Evolutionary conservation across 2,113 vertebrate genomes (phyloP), one percentile per base, ranked within the genome.

Genomic region (Turnix velox): DNA sequence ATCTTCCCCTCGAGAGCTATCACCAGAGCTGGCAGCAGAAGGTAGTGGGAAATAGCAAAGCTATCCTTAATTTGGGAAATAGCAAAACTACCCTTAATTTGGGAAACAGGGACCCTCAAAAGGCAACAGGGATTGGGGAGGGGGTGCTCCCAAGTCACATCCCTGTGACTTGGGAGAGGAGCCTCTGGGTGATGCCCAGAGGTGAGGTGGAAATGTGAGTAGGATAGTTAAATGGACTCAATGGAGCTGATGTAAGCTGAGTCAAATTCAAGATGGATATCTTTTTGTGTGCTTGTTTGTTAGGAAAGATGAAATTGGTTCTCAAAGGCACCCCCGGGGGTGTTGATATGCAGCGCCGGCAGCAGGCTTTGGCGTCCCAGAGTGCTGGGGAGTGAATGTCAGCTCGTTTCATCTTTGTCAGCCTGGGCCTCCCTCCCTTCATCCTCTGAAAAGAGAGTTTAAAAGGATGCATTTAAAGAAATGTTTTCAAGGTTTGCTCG

Each of bases 321-420:
- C 72, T n/a, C 49, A 39, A 55, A 92, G 90, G 33, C 71, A 31
- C 62, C 69, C 27, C 0, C 6, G 51, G 88, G 54, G 85, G 6
- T 7, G 72, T 77, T 46, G 84, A 18, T 83, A 17, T 18, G 63
- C 89, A 24, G 88, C 51, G 83, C 72, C 59, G 43, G 84, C 81
- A 83, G 82, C 84, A 35, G 92, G 58, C 66, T 40, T 10, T 74
- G 37, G 76, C 65, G 10, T 40, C 72, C 68, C 73, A 4, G 51
- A 59, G 55, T 12, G 69, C 80, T 1, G 2, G 24, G 4, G 59
- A 89, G 74, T 30, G 78, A 95, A 91, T 81, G 84, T 91, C 94
- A 92, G 84, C 88, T 90, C 91, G 0, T 77, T 94, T 84, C 39
- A 92, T 84, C 92, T 87, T 43, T 95, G 92, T 87, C 88, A 95